Conservation (phyloP, 2,113 vertebrate species). For the rabbit (Oryctolagus cuniculus) region DNA sequence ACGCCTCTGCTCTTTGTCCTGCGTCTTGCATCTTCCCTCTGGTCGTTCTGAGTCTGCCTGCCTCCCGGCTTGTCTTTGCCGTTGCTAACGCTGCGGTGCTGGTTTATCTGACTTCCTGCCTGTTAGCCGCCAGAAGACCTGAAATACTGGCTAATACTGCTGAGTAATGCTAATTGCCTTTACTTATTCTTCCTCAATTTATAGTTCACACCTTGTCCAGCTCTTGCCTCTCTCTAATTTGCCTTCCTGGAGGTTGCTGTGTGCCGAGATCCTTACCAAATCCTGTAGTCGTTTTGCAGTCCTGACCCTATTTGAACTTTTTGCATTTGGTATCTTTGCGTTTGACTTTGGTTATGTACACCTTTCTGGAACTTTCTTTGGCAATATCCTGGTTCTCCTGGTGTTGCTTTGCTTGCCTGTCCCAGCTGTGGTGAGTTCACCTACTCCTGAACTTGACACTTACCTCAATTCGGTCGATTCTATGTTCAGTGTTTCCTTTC, state of each 20-base stretch:
- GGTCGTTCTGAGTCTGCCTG: background rate
- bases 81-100: no score
- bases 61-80: background rate
- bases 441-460: fast-evolving
- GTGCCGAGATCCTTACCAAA: background rate
- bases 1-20: background rate
- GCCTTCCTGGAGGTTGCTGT: background rate
- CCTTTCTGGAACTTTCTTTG: background rate
- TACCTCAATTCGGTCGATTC: background rate
- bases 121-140: background rate
- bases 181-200: background rate
- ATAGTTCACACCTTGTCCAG: no score
- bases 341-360: background rate
- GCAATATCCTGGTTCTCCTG: background rate
- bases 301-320: background rate
- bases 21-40: background rate
- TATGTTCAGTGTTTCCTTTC: background rate
- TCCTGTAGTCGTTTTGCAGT: background rate
- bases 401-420: background rate
- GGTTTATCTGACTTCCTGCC: background rate
- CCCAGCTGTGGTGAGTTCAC: background rate
- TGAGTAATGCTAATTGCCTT: background rate
- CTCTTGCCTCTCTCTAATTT: background rate
- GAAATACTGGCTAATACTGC: background rate
- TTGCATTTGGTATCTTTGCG: background rate